These are phyloP conservation scores for Maccullochella peelii DNA, from an alignment of 2,113 vertebrate species.

Conservation along the genomic window DNA sequence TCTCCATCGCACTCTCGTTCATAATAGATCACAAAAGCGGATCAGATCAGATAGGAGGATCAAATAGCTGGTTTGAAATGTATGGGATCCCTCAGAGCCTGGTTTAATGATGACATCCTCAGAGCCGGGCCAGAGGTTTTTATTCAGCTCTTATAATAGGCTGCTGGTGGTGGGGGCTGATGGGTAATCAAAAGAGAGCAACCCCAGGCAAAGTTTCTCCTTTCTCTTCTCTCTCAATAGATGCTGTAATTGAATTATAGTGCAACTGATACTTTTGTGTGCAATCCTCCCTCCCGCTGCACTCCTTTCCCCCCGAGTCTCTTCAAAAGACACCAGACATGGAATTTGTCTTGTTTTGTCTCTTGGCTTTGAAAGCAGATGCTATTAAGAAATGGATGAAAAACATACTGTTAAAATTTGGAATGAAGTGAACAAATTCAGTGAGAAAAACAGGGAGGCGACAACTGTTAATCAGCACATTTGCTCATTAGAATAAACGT, in stretches of 20 bases:
- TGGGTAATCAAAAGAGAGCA: slow-evolving; percentile 43
- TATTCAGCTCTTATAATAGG: slow-evolving; percentile 47
- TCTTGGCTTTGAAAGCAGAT: slow-evolving; percentile 48
- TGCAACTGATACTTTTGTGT: slow-evolving; percentile 70
- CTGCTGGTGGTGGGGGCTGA: slow-evolving; percentile 46
- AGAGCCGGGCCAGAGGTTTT: slow-evolving; percentile 48
- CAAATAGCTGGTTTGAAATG: slow-evolving; percentile 67
- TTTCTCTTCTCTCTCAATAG: slow-evolving; percentile 58
- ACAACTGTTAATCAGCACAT: slow-evolving; percentile 40
- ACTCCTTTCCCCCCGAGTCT: slow-evolving; percentile 18
- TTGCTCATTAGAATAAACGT: slow-evolving; percentile 39
- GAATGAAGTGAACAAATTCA: slow-evolving; percentile 32
- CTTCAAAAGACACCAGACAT: slow-evolving; percentile 46
- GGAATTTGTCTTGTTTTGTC: slow-evolving; percentile 67
- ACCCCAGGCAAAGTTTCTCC: slow-evolving; percentile 67
- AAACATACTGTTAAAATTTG: slow-evolving; percentile 31
- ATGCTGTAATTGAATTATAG: slow-evolving; percentile 72
- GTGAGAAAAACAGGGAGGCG: not conserved
- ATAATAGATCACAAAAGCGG: slow-evolving; percentile 84
- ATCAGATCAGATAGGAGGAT: slow-evolving; percentile 73
- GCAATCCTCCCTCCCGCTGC: not conserved
- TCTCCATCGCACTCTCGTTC: slow-evolving; percentile 51
- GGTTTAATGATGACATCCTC: slow-evolving; percentile 79
- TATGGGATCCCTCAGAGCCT: slow-evolving; percentile 54
- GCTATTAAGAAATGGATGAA: slow-evolving; percentile 49